Percentiles rank a stretch among this genome's conserved stretches.
Evolutionary conservation across 2,888 invertebrate genomes (phyloP).

Genomic region (Ophion costatus): DNA sequence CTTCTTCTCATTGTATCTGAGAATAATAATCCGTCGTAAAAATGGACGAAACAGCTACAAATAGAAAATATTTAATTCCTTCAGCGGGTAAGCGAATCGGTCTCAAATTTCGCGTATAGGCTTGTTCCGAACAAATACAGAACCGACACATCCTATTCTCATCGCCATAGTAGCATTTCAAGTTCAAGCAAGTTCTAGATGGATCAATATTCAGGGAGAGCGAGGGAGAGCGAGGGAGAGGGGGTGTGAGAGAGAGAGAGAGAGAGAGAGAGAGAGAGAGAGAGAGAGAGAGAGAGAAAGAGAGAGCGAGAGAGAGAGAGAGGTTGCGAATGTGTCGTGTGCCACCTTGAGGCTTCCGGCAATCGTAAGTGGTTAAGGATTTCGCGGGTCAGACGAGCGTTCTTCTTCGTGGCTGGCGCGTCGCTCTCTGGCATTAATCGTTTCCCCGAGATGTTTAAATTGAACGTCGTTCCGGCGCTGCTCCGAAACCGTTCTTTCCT

Average conservation of each 20-base stretch:
- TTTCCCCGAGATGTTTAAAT: conserved; percentile 69
- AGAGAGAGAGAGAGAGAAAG: conserved; percentile 32
- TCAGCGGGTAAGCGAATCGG: background rate
- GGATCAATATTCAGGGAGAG: background rate
- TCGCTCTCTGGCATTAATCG: conserved; percentile 66
- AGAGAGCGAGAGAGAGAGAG: background rate
- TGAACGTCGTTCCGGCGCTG: conserved; percentile 67
- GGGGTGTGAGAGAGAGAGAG: background rate
- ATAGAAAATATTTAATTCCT: background rate
- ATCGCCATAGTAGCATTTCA: background rate
- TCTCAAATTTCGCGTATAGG: background rate
- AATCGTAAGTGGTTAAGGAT: conserved; percentile 61
- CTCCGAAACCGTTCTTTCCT: conserved; percentile 52
- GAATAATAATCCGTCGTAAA: no score
- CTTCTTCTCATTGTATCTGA: no score
- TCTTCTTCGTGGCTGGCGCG: conserved; percentile 44
- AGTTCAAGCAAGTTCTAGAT: background rate
- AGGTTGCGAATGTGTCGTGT: conserved; percentile 39
- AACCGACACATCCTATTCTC: background rate
- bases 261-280: background rate
- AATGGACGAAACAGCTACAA: background rate
- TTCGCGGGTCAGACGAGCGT: conserved; percentile 60
- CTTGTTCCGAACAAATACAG: background rate
- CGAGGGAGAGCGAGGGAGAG: background rate
- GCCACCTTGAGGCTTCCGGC: conserved; percentile 62